Conservation (phyloP, 2,888 invertebrate species). For the Oeneis ivallda region DNA sequence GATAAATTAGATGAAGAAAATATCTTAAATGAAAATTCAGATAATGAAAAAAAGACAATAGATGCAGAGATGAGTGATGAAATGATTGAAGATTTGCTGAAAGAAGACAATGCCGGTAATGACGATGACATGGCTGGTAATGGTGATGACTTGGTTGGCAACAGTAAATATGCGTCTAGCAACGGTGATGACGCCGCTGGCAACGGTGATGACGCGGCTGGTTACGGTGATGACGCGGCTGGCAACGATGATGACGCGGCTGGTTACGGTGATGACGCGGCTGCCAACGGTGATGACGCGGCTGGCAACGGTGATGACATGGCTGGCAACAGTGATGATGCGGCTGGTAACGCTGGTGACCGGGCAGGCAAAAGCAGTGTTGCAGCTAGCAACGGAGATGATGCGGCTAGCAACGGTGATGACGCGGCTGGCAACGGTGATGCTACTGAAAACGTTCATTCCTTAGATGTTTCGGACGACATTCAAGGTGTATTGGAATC, state of each 20-base stretch:
- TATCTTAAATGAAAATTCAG: constrained; percentile 33
- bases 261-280: constrained; percentile 48
- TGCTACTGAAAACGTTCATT: constrained; percentile 26
- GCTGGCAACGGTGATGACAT: background rate
- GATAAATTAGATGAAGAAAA: constrained; percentile 36
- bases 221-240: constrained; percentile 21
- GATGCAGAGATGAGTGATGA: constrained; percentile 66
- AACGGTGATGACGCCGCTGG: constrained; percentile 3
- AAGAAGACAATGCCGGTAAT: constrained; percentile 50
- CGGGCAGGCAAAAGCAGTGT: constrained; percentile 44
- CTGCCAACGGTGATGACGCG: constrained; percentile 26
- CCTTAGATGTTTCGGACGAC: constrained; percentile 29
- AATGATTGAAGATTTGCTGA: constrained; percentile 62
- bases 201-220: background rate
- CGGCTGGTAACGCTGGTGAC: background rate
- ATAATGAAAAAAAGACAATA: constrained; percentile 47
- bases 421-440: constrained; percentile 18
- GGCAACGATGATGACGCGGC: background rate
- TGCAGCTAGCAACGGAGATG: constrained; percentile 37
- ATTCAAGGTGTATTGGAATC: constrained; percentile 24
- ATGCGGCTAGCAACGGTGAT: background rate
- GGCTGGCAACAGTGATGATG: constrained; percentile 20
- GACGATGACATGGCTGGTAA: background rate
- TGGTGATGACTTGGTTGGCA: too few relatives aligned
- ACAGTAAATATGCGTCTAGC: background rate